phyloP scores from a whole-genome alignment of 2,113 vertebrate genomes.

The Leucosticte australis region DNA sequence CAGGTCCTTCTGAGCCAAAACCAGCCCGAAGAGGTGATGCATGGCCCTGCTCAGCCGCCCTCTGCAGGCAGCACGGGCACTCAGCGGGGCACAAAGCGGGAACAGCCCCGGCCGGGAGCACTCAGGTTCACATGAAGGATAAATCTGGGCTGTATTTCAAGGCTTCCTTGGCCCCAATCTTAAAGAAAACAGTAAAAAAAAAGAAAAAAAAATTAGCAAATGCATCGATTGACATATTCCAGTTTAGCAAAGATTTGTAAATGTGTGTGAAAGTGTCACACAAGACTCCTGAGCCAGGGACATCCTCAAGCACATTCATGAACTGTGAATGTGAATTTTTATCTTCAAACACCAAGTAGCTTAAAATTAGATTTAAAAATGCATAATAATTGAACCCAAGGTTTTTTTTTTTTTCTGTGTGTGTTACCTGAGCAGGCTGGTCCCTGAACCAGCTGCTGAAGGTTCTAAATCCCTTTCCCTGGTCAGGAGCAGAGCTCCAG shows the following conservation, averaged over 20 bases:
- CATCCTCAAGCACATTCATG: accelerated
- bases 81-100: neutral
- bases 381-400: neutral
- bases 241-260: neutral
- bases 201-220: neutral
- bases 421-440: neutral
- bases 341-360: neutral
- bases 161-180: neutral
- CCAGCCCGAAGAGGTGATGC: conserved; percentile 92
- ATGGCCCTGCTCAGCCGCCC: conserved; percentile 63
- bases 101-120: accelerated
- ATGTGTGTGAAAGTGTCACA: neutral
- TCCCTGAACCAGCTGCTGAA: neutral
- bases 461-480: neutral
- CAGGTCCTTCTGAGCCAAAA: conserved; percentile 91
- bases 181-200: neutral
- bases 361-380: neutral
- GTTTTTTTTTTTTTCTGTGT: neutral
- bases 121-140: neutral
- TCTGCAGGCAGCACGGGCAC: neutral
- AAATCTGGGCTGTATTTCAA: neutral
- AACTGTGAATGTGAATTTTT: neutral
- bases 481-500: neutral
- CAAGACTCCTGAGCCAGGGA: neutral
- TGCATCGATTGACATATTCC: neutral